Evolutionary conservation across 2,113 vertebrate species (phyloP).

Genomic region (Oncorhynchus tshawytscha): DNA sequence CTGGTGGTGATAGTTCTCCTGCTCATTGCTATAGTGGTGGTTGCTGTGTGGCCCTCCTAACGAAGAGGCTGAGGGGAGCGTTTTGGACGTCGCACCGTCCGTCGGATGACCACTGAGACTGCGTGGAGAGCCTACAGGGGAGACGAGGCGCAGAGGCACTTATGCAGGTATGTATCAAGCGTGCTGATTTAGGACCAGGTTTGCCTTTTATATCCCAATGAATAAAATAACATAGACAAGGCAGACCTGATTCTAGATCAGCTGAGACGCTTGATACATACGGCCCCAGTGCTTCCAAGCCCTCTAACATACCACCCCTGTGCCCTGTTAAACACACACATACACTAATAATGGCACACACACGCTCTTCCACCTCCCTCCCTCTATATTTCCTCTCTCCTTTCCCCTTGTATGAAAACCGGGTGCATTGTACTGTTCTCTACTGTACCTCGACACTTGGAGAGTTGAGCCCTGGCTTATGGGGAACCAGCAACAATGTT

Average conservation of each 20-base stretch:
- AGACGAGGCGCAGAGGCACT: neutral
- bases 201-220: too few species aligned
- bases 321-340: neutral
- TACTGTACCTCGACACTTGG: neutral
- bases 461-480: neutral
- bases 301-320: neutral
- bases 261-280: too few species aligned
- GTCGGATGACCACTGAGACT: neutral
- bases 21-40: slow-evolving; percentile 75
- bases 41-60: slow-evolving; percentile 71
- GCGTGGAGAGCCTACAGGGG: neutral
- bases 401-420: neutral
- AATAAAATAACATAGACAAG: neutral
- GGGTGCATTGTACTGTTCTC: neutral
- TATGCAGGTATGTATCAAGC: too few species aligned
- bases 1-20: slow-evolving; percentile 79
- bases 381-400: slow-evolving; percentile 12
- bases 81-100: neutral
- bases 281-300: too few species aligned
- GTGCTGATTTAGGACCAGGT: too few species aligned
- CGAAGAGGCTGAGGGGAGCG: neutral
- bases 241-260: too few species aligned
- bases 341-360: neutral
- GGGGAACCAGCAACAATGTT: neutral
- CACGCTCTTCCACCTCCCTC: neutral